Evolutionary conservation across 1,140 invertebrate genomes (phyloP).

Genomic region (Drosophila miranda): DNA sequence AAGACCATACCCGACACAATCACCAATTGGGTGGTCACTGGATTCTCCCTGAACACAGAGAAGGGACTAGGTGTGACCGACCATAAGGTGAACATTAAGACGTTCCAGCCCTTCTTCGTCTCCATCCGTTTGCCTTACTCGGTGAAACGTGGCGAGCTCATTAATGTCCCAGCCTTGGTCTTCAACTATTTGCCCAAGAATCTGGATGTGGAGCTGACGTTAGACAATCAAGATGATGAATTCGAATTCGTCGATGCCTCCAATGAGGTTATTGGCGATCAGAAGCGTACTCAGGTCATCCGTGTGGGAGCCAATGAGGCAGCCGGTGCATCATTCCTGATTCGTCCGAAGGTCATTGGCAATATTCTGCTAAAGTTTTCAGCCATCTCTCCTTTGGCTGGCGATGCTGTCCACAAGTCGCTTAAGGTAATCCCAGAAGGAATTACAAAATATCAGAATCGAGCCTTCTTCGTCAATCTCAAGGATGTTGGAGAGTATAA

Average conservation of each 20-base stretch:
- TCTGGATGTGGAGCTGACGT: conserved; percentile 89
- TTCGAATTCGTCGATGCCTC: conserved; percentile 90
- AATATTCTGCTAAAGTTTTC: conserved; percentile 89
- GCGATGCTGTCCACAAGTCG: conserved; percentile 88
- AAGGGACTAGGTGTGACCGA: conserved; percentile 92
- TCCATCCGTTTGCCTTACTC: conserved; percentile 91
- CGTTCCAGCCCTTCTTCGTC: conserved; percentile 95
- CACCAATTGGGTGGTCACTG: conserved; percentile 95
- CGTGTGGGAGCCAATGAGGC: conserved; percentile 87
- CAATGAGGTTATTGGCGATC: conserved; percentile 83
- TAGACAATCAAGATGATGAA: conserved; percentile 90
- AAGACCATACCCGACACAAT: conserved; percentile 91
- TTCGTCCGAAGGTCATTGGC: conserved; percentile 89
- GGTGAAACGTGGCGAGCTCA: conserved; percentile 87
- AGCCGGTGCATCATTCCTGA: conserved; percentile 89
- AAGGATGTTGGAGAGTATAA: conserved; percentile 84
- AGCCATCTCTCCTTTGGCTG: conserved; percentile 87
- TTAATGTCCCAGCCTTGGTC: conserved; percentile 73
- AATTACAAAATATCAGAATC: conserved; percentile 89
- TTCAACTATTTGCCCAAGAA: conserved; percentile 85
- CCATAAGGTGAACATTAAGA: conserved; percentile 88
- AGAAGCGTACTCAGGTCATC: conserved; percentile 86
- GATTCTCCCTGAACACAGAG: conserved; percentile 93
- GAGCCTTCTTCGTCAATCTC: conserved; percentile 90
- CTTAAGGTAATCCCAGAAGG: conserved; percentile 91